A percentile compares a stretch with the other conserved stretches of the same genome.
Evolutionary conservation across 1,140 invertebrate genomes (phyloP).

Genomic region (Leptopilina clavipes): DNA sequence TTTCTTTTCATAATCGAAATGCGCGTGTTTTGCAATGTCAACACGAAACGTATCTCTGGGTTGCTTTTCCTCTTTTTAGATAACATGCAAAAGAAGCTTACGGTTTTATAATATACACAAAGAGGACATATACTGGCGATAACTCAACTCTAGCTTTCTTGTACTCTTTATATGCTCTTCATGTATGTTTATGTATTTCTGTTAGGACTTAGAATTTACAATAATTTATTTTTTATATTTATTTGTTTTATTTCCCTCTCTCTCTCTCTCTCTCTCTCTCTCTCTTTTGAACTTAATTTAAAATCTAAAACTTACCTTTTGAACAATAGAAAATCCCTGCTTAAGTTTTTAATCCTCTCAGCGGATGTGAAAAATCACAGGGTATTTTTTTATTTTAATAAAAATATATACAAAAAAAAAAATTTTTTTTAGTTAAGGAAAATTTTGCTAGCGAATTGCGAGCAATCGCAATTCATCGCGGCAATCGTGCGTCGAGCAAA

Average conservation of each 20-base stretch:
- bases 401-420: too few relatives aligned
- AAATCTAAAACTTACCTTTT: too few relatives aligned
- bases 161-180: background rate
- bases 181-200: too few relatives aligned
- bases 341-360: too few relatives aligned
- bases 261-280: background rate
- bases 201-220: too few relatives aligned
- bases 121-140: background rate
- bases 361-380: too few relatives aligned
- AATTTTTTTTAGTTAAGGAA: too few relatives aligned
- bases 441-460: background rate
- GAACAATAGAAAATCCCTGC: too few relatives aligned
- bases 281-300: too few relatives aligned
- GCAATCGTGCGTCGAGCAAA: conserved; percentile 42
- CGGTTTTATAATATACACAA: background rate
- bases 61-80: conserved; percentile 43
- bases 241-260: background rate
- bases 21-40: background rate
- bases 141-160: background rate
- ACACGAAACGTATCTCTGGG: conserved; percentile 19
- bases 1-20: background rate
- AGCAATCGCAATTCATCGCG: background rate
- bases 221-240: too few relatives aligned
- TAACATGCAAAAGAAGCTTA: conserved; percentile 35
- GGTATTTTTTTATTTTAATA: too few relatives aligned